A percentile compares a stretch with the other conserved stretches of the same genome.
These are phyloP conservation scores for Drosophila incognita DNA, from an alignment of 2,888 invertebrate genomes.

Conservation along the genomic window DNA sequence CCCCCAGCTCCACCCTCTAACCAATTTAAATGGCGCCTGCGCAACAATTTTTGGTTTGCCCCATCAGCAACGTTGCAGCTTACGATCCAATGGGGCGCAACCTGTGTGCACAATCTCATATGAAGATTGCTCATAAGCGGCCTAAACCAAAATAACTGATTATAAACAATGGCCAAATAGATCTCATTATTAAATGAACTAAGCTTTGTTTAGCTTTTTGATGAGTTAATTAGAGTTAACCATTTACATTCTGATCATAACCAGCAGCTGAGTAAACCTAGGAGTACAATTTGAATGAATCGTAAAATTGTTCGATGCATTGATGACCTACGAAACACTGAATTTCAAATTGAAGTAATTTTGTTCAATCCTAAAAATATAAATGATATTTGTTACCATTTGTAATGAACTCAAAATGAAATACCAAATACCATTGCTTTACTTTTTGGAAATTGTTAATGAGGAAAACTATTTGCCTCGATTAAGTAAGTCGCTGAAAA, in stretches of 20 bases:
- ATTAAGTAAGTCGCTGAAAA: background rate
- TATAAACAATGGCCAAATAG: conserved; percentile 13
- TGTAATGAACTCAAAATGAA: too few species aligned
- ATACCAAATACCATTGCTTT: too few species aligned
- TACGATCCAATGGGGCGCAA: conserved; percentile 6
- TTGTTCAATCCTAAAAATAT: background rate
- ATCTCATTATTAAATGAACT: conserved; percentile 4
- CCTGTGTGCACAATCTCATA: conserved; percentile 35
- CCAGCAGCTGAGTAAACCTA: background rate
- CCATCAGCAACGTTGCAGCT: background rate
- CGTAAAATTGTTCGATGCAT: background rate
- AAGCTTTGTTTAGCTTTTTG: background rate
- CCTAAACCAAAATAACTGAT: conserved; percentile 29
- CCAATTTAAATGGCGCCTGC: conserved; percentile 26
- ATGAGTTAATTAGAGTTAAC: background rate
- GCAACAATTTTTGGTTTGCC: conserved; percentile 13
- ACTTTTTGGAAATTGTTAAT: background rate
- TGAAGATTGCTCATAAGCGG: conserved; percentile 16
- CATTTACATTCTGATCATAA: background rate
- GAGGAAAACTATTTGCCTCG: background rate
- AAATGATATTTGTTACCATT: background rate
- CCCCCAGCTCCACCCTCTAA: conserved; percentile 2
- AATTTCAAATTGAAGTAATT: too few species aligned
- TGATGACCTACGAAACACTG: too few species aligned
- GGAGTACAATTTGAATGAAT: background rate